Base-by-base conservation (phyloP, 2,113 vertebrate genomes). In the Chascanopsetta lugubris region DNA sequence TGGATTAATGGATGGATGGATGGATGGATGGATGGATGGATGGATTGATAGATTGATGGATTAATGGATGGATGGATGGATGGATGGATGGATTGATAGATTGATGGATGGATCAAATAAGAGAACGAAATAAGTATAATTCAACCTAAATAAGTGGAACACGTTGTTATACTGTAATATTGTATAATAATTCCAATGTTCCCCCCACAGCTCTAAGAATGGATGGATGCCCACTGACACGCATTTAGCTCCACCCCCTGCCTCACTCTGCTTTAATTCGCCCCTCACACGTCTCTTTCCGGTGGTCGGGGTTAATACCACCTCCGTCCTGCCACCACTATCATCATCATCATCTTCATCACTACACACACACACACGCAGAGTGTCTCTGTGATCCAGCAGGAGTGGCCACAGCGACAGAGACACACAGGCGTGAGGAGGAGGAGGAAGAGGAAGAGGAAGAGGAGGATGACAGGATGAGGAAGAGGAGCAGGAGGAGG, bases 291-390 rank as follows among this genome's bases (percentile, higher is more conserved):
- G 0, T 1, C 9, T 50, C 10, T 50, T 61, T 60, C 34, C 63
- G 61, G 58, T 67, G 58, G 58, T 61, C 21, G 50, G 26, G 51
- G 45, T 53, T 69, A 59, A 72, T 77, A 75, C 78, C 78, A 18
- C 69, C 72, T 40, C 69, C 53, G 36, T 57, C 48, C 56, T 53
- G 50, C 61, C 47, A 11, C 18, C 72, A 0, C n/a, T n/a, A n/a
- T n/a, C n/a, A n/a, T n/a, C n/a, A n/a, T n/a, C n/a, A n/a, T n/a
- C n/a, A n/a, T n/a, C n/a, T n/a, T n/a, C n/a, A n/a, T n/a, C n/a
- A n/a, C n/a, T n/a, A 10, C 67, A 46, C 56, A 53, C 8, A 72
- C 72, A 69, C 69, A 72, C 69, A 62, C 50, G 56, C 38, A 26
- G 24, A 3, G 54, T 12, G 48, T 49, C 8, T 59, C 6, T 59